phyloP scores from a whole-genome alignment of 2,113 vertebrate genomes.

The Tachysurus fulvidraco region DNA sequence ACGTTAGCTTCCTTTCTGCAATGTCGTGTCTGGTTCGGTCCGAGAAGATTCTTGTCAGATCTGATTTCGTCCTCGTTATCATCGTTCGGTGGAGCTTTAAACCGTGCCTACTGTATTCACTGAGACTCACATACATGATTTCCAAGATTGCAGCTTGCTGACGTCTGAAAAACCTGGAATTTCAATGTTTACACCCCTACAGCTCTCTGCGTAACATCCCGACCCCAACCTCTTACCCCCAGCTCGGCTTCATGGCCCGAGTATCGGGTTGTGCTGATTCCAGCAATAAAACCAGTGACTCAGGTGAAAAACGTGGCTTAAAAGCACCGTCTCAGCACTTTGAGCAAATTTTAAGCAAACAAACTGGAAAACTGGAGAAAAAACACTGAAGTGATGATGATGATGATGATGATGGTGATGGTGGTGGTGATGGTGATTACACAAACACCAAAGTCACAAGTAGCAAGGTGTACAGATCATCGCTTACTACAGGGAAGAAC shows the following conservation, averaged over 20 bases:
- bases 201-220: background rate
- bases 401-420: too few species aligned
- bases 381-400: too few species aligned
- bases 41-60: background rate
- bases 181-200: background rate
- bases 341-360: background rate
- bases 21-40: background rate
- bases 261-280: background rate
- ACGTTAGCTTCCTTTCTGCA: background rate
- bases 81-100: background rate
- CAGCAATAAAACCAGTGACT: background rate
- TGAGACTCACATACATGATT: background rate
- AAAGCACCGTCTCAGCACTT: background rate
- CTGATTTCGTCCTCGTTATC: background rate
- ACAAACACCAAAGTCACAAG: background rate
- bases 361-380: too few species aligned
- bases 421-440: background rate
- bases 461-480: background rate
- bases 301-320: background rate
- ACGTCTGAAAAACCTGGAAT: background rate
- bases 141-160: background rate
- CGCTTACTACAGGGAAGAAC: background rate
- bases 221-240: background rate
- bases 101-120: background rate
- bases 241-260: background rate